A percentile compares a stretch with the other conserved stretches of the same genome.
phyloP scores from a whole-genome alignment of 2,888 invertebrate species.

The Pyrochroa serraticornis region DNA sequence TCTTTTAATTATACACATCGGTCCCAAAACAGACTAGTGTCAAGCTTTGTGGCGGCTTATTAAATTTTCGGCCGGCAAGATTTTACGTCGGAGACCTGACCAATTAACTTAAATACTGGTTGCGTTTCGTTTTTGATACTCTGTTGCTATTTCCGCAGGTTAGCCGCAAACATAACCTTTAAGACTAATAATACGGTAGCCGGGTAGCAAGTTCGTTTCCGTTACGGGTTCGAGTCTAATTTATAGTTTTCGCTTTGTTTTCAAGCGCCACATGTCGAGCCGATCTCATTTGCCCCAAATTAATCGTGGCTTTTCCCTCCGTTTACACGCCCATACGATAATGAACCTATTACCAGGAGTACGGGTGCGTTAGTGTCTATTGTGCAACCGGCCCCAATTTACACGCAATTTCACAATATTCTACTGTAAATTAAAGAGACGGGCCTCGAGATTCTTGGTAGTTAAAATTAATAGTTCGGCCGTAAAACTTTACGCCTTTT shows the following conservation, averaged over 20 bases:
- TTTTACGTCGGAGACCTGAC: too few species aligned
- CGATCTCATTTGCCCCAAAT: conserved; percentile 20
- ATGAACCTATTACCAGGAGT: conserved; percentile 22
- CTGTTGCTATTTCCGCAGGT: conserved; percentile 33
- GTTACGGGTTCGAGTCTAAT: conserved; percentile 22
- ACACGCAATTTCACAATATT: conserved; percentile 16
- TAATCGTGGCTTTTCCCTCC: conserved; percentile 15
- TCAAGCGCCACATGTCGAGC: conserved; percentile 15
- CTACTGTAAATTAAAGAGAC: conserved; percentile 18
- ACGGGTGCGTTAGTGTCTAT: conserved; percentile 5
- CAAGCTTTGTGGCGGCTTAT: conserved; percentile 7
- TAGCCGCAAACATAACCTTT: conserved; percentile 17
- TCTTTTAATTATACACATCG: conserved; percentile 12
- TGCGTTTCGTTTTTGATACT: conserved; percentile 17
- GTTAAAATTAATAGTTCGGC: conserved; percentile 21
- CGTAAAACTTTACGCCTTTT: conserved; percentile 15
- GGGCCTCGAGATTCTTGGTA: conserved; percentile 9
- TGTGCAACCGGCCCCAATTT: conserved; percentile 11
- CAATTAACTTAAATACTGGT: conserved; percentile 33
- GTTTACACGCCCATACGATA: conserved; percentile 16
- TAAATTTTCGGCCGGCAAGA: too few species aligned
- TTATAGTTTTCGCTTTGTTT: conserved; percentile 24
- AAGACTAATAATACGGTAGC: conserved; percentile 32
- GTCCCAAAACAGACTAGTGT: background rate
- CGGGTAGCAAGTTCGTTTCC: conserved; percentile 21